Conservation (phyloP, 2,797 vertebrate genomes). For the Smutsia gigantea region DNA sequence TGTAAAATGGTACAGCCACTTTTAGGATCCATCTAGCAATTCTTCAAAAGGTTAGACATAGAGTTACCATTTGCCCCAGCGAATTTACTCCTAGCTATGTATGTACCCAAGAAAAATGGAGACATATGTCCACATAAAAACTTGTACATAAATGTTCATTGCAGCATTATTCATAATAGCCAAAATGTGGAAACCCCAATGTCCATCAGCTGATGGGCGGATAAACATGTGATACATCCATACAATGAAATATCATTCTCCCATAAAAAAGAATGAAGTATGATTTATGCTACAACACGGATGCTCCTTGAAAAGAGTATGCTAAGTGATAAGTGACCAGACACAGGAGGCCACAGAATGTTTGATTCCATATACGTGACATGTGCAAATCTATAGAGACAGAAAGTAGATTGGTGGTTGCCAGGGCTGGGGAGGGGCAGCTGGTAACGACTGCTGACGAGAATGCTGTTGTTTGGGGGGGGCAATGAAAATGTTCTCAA, state of each 20-base stretch:
- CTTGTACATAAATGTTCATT: background rate
- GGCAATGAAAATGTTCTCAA: background rate
- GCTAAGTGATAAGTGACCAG: background rate
- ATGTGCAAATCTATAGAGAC: background rate
- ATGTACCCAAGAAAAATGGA: background rate
- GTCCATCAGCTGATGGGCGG: background rate
- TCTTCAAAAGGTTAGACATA: background rate
- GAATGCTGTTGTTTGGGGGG: background rate
- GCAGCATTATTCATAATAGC: background rate
- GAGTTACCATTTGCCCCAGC: background rate
- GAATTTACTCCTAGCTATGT: background rate
- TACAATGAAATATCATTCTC: background rate
- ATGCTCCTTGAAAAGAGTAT: background rate
- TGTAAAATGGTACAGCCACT: no score
- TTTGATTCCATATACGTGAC: background rate
- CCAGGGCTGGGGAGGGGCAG: no score
- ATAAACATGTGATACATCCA: background rate
- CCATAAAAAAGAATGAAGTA: background rate
- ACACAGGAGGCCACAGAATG: background rate
- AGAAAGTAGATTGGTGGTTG: background rate
- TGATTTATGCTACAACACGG: background rate
- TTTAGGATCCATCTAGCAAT: background rate
- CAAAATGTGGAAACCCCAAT: background rate
- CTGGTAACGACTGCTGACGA: background rate
- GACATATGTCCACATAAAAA: background rate